Evolutionary conservation across 2,113 vertebrate genomes (phyloP).

Genomic region (Aphyosemion australe): DNA sequence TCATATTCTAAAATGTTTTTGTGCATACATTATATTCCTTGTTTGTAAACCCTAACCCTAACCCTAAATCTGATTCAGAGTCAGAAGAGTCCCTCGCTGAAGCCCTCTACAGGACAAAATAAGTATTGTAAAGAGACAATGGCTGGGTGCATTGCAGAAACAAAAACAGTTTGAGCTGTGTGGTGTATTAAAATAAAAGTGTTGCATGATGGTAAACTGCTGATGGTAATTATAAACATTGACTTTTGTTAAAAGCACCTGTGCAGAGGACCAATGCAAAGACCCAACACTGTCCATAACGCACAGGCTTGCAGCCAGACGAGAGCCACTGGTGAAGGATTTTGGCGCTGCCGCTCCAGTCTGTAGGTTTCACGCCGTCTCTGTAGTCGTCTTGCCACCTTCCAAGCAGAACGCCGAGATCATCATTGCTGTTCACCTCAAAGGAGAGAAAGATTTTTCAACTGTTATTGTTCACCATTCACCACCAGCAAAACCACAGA

Average conservation of each 20-base stretch:
- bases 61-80: background rate
- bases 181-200: too few species aligned
- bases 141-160: too few species aligned
- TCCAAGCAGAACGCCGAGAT: constrained; percentile 54
- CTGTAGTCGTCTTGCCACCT: constrained; percentile 56
- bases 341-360: constrained; percentile 63
- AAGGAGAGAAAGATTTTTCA: constrained; percentile 1
- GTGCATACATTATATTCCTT: too few species aligned
- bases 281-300: constrained; percentile 72
- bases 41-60: too few species aligned
- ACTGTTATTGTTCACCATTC: background rate
- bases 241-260: constrained; percentile 33
- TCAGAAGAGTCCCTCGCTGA: background rate
- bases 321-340: constrained; percentile 57
- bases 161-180: too few species aligned
- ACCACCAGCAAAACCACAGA: background rate
- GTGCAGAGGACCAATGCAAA: constrained; percentile 69
- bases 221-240: too few species aligned
- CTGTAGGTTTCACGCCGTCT: constrained; percentile 47
- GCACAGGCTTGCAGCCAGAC: constrained; percentile 48
- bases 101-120: background rate
- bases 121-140: background rate
- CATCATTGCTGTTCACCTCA: constrained; percentile 66
- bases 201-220: too few species aligned
- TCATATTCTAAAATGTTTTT: too few species aligned